Evolutionary conservation across 2,113 vertebrate species (phyloP).

Genomic region (Ondatra zibethicus): DNA sequence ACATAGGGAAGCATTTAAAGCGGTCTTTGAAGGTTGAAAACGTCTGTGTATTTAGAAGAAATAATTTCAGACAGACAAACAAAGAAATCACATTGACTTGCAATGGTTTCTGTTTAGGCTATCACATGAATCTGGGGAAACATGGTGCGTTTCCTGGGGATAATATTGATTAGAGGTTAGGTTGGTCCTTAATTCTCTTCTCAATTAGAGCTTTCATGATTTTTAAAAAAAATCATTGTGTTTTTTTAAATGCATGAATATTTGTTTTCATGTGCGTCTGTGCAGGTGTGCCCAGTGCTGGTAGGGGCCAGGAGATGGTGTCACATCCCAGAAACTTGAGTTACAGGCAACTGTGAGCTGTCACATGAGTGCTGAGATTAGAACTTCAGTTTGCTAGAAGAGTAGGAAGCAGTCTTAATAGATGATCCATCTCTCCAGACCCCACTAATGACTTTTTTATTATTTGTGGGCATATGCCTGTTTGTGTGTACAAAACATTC

Average conservation of each 20-base stretch:
- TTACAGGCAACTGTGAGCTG: neutral
- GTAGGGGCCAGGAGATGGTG: neutral
- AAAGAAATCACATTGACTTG: neutral
- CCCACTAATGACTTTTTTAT: neutral
- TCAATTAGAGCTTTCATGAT: neutral
- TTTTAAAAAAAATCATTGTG: neutral
- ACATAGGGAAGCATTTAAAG: neutral
- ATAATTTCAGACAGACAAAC: neutral
- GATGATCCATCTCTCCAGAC: neutral
- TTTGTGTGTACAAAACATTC: neutral
- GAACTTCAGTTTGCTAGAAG: neutral
- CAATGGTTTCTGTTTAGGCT: neutral
- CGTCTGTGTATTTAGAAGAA: neutral
- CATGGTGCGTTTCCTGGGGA: neutral
- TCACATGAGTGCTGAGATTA: neutral
- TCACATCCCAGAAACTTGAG: neutral
- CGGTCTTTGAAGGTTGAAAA: neutral
- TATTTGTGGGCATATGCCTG: neutral
- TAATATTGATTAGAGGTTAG: neutral
- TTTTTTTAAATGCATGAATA: neutral
- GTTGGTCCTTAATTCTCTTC: neutral
- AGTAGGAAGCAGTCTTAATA: neutral
- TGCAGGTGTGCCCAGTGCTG: neutral
- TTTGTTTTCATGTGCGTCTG: no score
- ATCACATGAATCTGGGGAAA: neutral